phyloP scores from a whole-genome alignment of 2,888 invertebrate species.

The Morinoia aosen region DNA sequence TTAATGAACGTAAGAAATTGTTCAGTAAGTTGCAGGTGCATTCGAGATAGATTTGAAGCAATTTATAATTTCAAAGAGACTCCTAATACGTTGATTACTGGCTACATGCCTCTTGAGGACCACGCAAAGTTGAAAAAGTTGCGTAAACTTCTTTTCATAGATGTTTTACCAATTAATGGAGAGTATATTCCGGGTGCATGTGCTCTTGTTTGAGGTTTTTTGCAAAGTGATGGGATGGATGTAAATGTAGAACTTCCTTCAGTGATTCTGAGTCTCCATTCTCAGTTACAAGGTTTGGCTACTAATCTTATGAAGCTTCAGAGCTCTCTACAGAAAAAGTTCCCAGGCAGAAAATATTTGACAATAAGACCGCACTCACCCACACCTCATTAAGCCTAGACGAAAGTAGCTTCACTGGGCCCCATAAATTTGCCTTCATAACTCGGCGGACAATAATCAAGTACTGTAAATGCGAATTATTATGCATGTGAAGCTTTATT shows the following conservation, averaged over 20 bases:
- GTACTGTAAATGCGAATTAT: background rate
- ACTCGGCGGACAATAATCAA: background rate
- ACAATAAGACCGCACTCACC: background rate
- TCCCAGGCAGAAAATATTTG: background rate
- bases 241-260: background rate
- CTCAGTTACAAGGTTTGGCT: background rate
- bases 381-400: background rate
- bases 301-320: background rate
- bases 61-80: background rate
- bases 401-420: background rate
- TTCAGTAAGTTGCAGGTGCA: no score
- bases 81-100: background rate
- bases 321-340: background rate
- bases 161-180: background rate
- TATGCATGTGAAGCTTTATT: no score
- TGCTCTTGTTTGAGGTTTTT: background rate
- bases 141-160: no score
- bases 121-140: background rate
- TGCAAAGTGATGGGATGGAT: background rate
- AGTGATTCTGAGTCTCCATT: background rate
- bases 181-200: background rate
- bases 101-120: background rate
- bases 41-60: no score
- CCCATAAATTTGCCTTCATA: background rate
- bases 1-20: no score